Base-by-base conservation (phyloP, 2,797 vertebrate species). In the Enteromius mattozi region DNA sequence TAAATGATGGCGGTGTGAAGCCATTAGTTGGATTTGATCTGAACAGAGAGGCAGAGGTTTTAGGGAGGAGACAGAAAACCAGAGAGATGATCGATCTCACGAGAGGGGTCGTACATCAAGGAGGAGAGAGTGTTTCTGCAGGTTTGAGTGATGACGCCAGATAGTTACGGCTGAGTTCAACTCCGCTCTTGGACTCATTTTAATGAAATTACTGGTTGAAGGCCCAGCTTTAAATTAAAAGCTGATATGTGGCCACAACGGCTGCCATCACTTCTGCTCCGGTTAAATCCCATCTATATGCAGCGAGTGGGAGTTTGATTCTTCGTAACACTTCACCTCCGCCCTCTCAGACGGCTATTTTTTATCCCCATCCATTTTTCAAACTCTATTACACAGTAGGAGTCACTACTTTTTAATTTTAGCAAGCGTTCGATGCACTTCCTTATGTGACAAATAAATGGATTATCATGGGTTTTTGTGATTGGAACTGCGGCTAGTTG, bases 151-250 rank as follows among this genome's bases (percentile, higher is more conserved):
- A 75, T 81, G 74, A 40, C n/a, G 47, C 0, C 12, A 80, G 59
- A 75, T 80, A 74, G 78, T 74, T 74, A 75, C 69, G 70, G 47
- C 69, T 80, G 42, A 74, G 70, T 80, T 85, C 59, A 66, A 78
- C 70, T 75, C 35, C 1, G 45, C 78, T 75, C 47, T 80, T 80
- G 70, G 84, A 75, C 19, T 75, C 74, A 59, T 78, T 83, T 83
- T 83, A 83, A 87, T 87, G 75, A 85, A 80, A 87, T 87, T 80
- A 87, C 86, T 74, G 77, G 76, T 82, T 76, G 86, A 65, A 78
- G 82, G 86, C 83, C 33, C 42, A 63, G 79, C 74, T 56, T 72
- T 85, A 74, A 85, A 80, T 79, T 78, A 79, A 87, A 87, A 80
- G 84, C 71, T 76, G 82, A 85, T 75, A 49, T 85, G 84, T 85